phyloP scores from a whole-genome alignment of 1,140 invertebrate species.

The Planococcus citri region DNA sequence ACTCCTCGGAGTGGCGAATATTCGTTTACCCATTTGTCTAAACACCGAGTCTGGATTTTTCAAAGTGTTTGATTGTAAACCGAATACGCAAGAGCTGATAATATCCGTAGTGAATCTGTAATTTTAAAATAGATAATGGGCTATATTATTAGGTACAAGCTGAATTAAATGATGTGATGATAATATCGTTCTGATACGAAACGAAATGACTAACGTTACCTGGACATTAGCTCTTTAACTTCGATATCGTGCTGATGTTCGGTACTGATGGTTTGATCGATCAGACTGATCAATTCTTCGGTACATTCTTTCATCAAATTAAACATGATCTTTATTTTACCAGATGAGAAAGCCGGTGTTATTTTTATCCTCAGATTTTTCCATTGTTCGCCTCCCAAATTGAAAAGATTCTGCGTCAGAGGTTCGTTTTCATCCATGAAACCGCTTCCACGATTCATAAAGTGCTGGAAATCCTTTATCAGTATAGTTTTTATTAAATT shows the following conservation, averaged over 20 bases:
- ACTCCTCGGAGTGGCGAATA: conserved; percentile 15
- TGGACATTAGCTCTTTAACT: neutral
- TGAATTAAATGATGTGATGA: neutral
- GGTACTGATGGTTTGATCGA: neutral
- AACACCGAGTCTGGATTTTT: conserved; percentile 32
- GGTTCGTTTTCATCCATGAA: conserved; percentile 32
- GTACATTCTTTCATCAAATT: conserved; percentile 34
- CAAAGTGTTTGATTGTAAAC: conserved; percentile 31
- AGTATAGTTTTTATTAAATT: conserved; percentile 27
- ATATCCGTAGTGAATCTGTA: conserved; percentile 35
- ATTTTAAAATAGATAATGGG: neutral
- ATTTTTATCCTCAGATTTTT: conserved; percentile 39
- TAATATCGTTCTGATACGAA: too few relatives aligned
- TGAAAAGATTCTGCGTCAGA: conserved; percentile 12
- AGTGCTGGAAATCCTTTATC: conserved; percentile 32
- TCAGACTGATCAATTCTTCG: neutral
- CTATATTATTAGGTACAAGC: too few relatives aligned
- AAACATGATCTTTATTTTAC: conserved; percentile 44
- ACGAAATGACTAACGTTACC: neutral
- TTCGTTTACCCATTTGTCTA: neutral
- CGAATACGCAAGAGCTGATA: conserved; percentile 36
- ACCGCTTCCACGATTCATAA: conserved; percentile 27
- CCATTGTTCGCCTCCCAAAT: conserved; percentile 35
- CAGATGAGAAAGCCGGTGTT: conserved; percentile 43
- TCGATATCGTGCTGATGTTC: neutral